phyloP scores from a whole-genome alignment of 2,113 vertebrate species.

The Garra rufa region DNA sequence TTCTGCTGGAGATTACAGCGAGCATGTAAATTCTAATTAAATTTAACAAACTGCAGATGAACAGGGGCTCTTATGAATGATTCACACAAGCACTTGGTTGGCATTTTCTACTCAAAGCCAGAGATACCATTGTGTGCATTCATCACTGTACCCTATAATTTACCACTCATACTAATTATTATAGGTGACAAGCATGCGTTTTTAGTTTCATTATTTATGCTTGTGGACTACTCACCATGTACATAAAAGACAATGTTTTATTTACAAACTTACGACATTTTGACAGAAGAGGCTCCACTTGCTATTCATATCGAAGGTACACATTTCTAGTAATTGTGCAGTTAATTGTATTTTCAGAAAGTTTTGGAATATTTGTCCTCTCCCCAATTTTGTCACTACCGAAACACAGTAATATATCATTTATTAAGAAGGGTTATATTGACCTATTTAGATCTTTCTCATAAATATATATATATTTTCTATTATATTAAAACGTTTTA shows the following conservation, averaged over 20 bases:
- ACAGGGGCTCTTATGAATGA: constrained; percentile 62
- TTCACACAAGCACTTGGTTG: constrained; percentile 61
- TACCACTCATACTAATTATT: constrained; percentile 16
- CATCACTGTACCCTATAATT: neutral
- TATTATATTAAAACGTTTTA: too few species aligned
- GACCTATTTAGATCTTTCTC: too few species aligned
- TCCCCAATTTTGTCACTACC: too few species aligned
- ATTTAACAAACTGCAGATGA: constrained; percentile 58
- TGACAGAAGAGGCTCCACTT: neutral
- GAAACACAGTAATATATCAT: too few species aligned
- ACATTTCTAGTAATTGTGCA: too few species aligned
- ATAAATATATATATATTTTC: too few species aligned
- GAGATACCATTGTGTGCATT: constrained; percentile 53
- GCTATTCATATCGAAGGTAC: too few species aligned
- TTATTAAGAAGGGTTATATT: too few species aligned
- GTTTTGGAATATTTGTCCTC: too few species aligned
- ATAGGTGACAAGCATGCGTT: neutral
- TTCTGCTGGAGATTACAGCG: constrained; percentile 40
- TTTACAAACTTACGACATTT: neutral
- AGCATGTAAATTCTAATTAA: constrained; percentile 69
- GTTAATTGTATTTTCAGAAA: too few species aligned
- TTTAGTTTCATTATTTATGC: constrained; percentile 2
- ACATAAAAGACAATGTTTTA: constrained; percentile 8
- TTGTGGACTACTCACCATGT: neutral
- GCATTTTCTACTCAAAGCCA: constrained; percentile 32